phyloP scores from a whole-genome alignment of 2,888 invertebrate species.

The Eucera pruinosa region DNA sequence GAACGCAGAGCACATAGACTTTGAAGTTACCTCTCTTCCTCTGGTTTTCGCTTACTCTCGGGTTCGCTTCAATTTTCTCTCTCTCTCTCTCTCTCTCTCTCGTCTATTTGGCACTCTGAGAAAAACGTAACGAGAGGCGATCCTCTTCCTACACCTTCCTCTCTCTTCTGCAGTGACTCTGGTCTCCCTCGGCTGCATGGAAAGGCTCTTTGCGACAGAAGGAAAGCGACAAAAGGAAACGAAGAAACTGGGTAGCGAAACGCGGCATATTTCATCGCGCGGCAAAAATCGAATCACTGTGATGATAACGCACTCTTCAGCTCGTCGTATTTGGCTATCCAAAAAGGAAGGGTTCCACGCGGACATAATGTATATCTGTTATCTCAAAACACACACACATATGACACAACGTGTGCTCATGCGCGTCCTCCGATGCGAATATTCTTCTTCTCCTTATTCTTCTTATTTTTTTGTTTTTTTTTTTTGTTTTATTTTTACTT shows the following conservation, averaged over 20 bases:
- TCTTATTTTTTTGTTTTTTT: too few relatives aligned
- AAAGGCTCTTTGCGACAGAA: neutral
- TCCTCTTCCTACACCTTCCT: neutral
- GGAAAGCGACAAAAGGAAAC: conserved; percentile 22
- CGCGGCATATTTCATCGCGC: conserved; percentile 33
- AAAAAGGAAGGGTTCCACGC: conserved; percentile 35
- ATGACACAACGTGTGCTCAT: neutral
- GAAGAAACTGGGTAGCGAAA: conserved; percentile 27
- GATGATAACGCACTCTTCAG: conserved; percentile 32
- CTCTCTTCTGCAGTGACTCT: neutral
- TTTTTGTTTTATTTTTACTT: conserved; percentile 34
- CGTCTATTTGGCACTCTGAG: conserved; percentile 83
- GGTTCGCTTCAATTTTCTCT: neutral
- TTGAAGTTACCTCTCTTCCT: neutral
- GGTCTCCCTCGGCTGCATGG: neutral
- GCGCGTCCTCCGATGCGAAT: neutral
- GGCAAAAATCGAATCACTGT: conserved; percentile 1
- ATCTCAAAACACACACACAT: neutral
- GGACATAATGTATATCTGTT: neutral
- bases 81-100: conserved; percentile 36
- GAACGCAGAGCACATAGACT: neutral
- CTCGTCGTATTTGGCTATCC: conserved; percentile 45
- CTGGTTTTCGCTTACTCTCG: conserved; percentile 7
- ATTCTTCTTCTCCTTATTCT: neutral
- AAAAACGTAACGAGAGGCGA: conserved; percentile 69